phyloP scores from a whole-genome alignment of 1,140 invertebrate genomes.

The Apis dorsata region DNA sequence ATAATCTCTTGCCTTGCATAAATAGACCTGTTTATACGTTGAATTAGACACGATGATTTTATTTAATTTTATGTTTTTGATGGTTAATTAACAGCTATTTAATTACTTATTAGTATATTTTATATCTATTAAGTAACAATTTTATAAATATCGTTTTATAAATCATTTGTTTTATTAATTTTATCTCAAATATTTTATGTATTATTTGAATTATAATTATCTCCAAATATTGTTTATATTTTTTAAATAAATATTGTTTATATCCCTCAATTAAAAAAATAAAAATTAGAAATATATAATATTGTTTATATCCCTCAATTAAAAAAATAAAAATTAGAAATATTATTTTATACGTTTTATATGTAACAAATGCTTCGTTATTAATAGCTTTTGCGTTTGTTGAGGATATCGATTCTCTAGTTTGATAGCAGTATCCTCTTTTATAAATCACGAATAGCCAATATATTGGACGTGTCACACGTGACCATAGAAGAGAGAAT shows the following conservation, averaged over 20 bases:
- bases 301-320: background rate
- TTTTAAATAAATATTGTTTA: background rate
- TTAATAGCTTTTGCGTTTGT: background rate
- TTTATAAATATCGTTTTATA: too few species aligned
- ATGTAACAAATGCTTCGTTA: background rate
- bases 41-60: background rate
- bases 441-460: constrained; percentile 36
- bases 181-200: too few species aligned
- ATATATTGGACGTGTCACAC: constrained; percentile 36
- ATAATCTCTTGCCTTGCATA: constrained; percentile 28
- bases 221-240: too few species aligned
- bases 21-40: constrained; percentile 3
- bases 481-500: constrained; percentile 36
- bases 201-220: too few species aligned
- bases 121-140: background rate
- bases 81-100: background rate
- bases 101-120: background rate
- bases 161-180: too few species aligned
- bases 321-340: background rate
- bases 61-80: background rate
- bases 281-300: background rate
- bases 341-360: background rate
- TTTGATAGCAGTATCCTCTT: constrained; percentile 6
- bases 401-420: background rate
- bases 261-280: too few species aligned